Percentiles rank a stretch among this genome's conserved stretches.
phyloP scores from a whole-genome alignment of 1,140 invertebrate species.

The Bicyclus anynana region DNA sequence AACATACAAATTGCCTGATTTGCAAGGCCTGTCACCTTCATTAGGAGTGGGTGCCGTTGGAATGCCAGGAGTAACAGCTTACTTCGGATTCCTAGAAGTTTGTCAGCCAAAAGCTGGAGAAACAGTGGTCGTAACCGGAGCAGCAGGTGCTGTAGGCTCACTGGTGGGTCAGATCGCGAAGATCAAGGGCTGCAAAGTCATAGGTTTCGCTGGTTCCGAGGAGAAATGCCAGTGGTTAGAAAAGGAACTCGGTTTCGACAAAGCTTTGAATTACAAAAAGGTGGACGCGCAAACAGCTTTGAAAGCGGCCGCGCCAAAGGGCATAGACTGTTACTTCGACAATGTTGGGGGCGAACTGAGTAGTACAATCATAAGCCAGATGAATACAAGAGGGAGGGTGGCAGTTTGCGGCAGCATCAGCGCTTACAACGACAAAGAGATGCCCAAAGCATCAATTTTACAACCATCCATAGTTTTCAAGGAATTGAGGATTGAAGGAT shows the following conservation, averaged over 20 bases:
- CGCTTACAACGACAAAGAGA: conserved; percentile 71
- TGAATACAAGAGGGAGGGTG: conserved; percentile 79
- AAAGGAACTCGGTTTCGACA: conserved; percentile 83
- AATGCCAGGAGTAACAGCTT: conserved; percentile 80
- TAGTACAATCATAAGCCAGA: conserved; percentile 77
- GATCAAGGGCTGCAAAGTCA: conserved; percentile 82
- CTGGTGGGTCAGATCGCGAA: conserved; percentile 87
- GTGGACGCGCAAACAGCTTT: conserved; percentile 75
- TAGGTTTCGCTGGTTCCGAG: conserved; percentile 85
- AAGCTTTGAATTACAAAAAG: conserved; percentile 85
- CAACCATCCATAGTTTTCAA: conserved; percentile 73
- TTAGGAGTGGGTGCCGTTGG: conserved; percentile 49
- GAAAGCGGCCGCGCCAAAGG: conserved; percentile 79
- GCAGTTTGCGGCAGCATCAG: conserved; percentile 80
- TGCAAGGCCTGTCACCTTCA: conserved; percentile 45
- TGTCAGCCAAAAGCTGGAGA: conserved; percentile 84
- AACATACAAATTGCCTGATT: conserved; percentile 52
- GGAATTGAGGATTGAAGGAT: conserved; percentile 74
- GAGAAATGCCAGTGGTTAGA: conserved; percentile 84
- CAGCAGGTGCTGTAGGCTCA: conserved; percentile 84
- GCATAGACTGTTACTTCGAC: conserved; percentile 80
- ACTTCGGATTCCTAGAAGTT: conserved; percentile 84
- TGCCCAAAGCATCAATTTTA: conserved; percentile 68
- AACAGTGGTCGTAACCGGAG: conserved; percentile 82
- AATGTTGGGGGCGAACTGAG: conserved; percentile 83